Conservation (phyloP, 2,888 invertebrate genomes). For the Drosophila kambysellisi region DNA sequence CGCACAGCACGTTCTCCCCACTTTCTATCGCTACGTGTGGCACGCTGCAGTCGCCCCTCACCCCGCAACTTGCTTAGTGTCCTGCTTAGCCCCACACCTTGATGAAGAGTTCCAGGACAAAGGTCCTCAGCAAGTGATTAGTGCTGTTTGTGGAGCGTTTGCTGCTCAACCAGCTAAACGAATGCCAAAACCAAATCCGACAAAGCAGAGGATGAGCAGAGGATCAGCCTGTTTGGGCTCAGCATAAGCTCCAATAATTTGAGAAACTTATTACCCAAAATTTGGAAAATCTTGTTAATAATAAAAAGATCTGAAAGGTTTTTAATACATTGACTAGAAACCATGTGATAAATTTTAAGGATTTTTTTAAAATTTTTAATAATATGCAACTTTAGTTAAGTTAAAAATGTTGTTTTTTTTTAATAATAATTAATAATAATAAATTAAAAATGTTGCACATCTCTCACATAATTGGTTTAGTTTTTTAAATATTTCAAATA, state of each 20-base stretch:
- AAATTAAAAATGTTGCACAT: neutral
- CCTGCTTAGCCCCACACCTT: neutral
- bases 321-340: neutral
- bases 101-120: conserved; percentile 1
- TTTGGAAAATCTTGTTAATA: neutral
- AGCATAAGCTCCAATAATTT: neutral
- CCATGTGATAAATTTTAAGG: neutral
- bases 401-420: neutral
- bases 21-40: conserved; percentile 28
- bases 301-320: neutral
- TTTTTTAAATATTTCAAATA: neutral
- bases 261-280: neutral
- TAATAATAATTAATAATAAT: too few species aligned
- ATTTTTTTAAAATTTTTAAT: neutral
- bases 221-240: neutral
- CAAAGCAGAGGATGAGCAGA: neutral
- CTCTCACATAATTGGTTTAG: neutral
- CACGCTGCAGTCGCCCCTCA: neutral
- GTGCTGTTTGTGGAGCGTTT: conserved; percentile 25
- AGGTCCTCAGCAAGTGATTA: conserved; percentile 51
- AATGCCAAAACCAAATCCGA: neutral
- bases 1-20: conserved; percentile 71
- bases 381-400: neutral
- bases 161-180: conserved; percentile 14
- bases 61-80: neutral